Base-by-base conservation (phyloP, 2,888 invertebrate species). In the Cephalotes varians region DNA sequence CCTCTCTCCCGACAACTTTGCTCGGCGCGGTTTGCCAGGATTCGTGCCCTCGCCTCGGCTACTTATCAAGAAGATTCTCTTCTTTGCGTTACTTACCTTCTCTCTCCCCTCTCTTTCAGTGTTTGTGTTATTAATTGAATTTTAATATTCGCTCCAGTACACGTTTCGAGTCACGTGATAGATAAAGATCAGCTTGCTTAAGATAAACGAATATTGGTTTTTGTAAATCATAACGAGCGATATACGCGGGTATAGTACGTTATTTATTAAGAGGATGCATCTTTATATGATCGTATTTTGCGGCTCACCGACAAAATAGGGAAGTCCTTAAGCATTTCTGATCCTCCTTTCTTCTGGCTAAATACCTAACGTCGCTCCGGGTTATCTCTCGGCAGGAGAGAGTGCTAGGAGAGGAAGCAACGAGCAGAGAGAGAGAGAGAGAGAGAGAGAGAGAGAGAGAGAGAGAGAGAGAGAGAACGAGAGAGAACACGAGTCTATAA, bases 401-500 rank as follows among this genome's bases (percentile, higher is more conserved):
- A 74, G 54, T 54, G 60, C 56, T 56, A 74, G 65, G 58, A 47
- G 83, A 83, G 86, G 76, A 82, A 85, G 64, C 77, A 58, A 62
- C 56, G 65, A 74, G 77, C 47, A 76, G 83, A 80, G 56, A 40
- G 40, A 62, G 49, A 60, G 85, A 87, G 83, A 69, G 83, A 76
- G 86, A 86, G n/a, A n/a, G 40, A 47, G 69, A 76, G 71, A 74
- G 54, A 62, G 58, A 47, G 83, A 83, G 86, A 72, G 81, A 85
- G 64, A 76, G 83, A 80, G 56, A 40, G 40, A 62, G 49, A 76
- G 83, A 80, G 56, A 40, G 40, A 62, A 44, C 64, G 85, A 87
- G 83, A 69, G 83, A 76, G 86, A 86, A 86, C 86, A 74, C 54
- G 76, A 85, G 83, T 86, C 86, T 85, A 77, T 90, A 91, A 92